Percentiles rank a stretch among this genome's conserved stretches.
Conservation (phyloP, 2,113 vertebrate genomes). For the Pelmatolapia mariae region DNA sequence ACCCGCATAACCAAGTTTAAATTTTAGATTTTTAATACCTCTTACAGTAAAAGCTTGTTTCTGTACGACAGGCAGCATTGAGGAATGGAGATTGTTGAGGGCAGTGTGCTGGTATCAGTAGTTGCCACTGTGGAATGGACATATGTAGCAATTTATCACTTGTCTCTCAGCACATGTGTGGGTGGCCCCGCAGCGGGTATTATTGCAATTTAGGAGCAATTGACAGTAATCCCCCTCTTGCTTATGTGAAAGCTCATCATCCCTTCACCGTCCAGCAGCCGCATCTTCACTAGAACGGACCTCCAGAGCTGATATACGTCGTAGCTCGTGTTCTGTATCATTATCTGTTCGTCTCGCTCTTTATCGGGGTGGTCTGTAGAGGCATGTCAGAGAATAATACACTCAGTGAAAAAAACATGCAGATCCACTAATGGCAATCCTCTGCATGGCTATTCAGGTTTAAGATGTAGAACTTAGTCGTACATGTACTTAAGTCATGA, state of each 20-base stretch:
- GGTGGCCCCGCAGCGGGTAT: conserved; percentile 63
- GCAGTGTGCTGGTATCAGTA: conserved; percentile 16
- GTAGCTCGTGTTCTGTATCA: conserved; percentile 19
- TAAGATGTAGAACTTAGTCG: not conserved
- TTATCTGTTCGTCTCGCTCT: conserved; percentile 1
- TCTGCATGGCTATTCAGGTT: not conserved
- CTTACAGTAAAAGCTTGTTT: not conserved
- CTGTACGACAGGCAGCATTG: not conserved
- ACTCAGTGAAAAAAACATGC: not conserved
- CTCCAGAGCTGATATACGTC: not conserved
- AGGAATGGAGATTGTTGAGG: conserved; percentile 5
- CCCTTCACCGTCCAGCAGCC: conserved; percentile 5
- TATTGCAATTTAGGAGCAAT: conserved; percentile 71
- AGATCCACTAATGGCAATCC: not conserved
- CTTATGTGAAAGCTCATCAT: conserved; percentile 49
- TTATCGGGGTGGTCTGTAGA: conserved; percentile 21
- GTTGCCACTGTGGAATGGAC: conserved; percentile 56
- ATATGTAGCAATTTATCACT: conserved; percentile 64
- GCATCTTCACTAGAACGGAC: conserved; percentile 34
- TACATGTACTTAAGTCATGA: not conserved
- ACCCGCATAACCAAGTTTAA: not conserved
- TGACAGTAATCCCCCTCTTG: conserved; percentile 67
- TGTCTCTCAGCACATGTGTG: conserved; percentile 58
- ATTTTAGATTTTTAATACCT: not conserved
- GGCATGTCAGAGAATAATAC: not conserved